Base-by-base conservation (phyloP, 2,797 vertebrate genomes). In the Lepus oiostolus region DNA sequence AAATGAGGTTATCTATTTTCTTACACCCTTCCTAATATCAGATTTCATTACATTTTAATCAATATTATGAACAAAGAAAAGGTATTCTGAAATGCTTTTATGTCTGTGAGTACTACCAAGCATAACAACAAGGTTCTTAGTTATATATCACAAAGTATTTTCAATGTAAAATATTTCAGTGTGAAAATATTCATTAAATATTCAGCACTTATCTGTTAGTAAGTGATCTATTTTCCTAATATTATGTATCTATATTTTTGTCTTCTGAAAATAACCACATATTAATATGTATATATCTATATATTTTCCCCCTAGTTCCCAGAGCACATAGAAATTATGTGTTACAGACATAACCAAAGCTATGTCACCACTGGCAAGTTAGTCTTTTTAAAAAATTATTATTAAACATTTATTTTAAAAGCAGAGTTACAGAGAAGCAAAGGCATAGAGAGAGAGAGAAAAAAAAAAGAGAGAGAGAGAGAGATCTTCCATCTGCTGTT, bases 251-350 rank as follows among this genome's bases (percentile, higher is more conserved):
- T 88, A 35, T 80, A 71, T 4, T 85, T 54, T 72, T 17, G 75
- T 90, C 30, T 82, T 74, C 35, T 62, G 83, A 93, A 92, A 88
- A 91, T 77, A 93, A 90, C 6, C 6, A 74, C 4, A 30, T 54
- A 42, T 71, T 58, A 72, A 22, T 26, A 28, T 5, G 54, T 58
- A 58, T 58, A 54, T 54, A 54, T 54, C 13, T 54, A 6, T 54
- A 16, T 54, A 54, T 58, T 42, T 42, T 42, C 42, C 42, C 7
- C 42, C 70, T 47, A 74, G 58, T 42, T 91, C n/a, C 83, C 50
- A 82, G 63, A 77, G 21, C 32, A 58, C 62, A 63, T 4, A 90
- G 17, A 88, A 94, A 94, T 35, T 72, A 67, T 11, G 67, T 3
- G 26, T 85, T 52, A 94, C 54, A 88, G 75, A 50, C 84, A 67